Evolutionary conservation across 2,888 invertebrate species (phyloP), one percentile per base, ranked within the genome.

Genomic region (Gnatocerus cornutus): DNA sequence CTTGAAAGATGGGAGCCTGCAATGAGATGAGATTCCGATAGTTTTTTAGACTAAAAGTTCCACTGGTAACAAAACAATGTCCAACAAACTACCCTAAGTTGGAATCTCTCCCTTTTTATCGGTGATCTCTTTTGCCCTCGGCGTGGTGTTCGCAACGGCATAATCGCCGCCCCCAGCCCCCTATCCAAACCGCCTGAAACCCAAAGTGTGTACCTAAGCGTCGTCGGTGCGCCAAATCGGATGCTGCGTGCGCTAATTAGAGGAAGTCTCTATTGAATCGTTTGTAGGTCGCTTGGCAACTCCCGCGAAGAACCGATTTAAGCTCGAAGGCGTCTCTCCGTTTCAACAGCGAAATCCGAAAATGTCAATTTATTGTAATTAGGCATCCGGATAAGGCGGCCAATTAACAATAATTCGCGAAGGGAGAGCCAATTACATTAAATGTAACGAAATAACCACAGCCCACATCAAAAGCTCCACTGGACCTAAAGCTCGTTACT

Each of bases 181-280:
- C 69, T 46, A 21, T 43, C 16, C 48, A 69, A 72, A 73, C 75
- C 72, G 74, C 78, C 73, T 67, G 74, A 77, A 73, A 79, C 79
- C 77, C 76, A 76, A 78, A 80, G 78, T 79, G 79, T 77, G 79
- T 79, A 79, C 79, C 77, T 78, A 77, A 79, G 76, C 78, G 75
- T 73, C 77, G 76, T 75, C 77, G 77, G 59, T 71, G 76, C 78
- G 75, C 79, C 78, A 79, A 80, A 81, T 81, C 81, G 81, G 80
- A 81, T 80, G 79, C 78, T 78, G 77, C 78, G 77, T 79, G 74
- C 78, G 75, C 81, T 81, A 81, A 81, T 81, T 81, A 81, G 79
- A 79, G 79, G 79, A 80, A 81, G 77, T 78, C 76, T 76, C 75
- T 75, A 77, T 78, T 78, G 77, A 77, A 73, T 77, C 76, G 76